These are phyloP conservation scores for Otolemur garnettii DNA, from an alignment of 2,113 vertebrate genomes.

Conservation along the genomic window DNA sequence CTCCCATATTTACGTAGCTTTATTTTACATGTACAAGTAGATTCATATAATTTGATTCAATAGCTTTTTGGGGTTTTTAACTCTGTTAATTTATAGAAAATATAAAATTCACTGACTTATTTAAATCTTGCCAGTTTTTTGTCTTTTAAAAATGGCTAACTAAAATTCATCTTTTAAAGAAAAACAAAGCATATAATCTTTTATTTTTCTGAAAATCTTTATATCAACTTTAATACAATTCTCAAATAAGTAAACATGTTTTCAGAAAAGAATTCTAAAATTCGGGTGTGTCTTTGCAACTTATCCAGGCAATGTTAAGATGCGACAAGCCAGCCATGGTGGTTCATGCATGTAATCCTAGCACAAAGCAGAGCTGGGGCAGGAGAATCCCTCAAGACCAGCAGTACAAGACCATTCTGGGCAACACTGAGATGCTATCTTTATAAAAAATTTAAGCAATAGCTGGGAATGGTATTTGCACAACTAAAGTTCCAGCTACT, in stretches of 20 bases:
- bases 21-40: not conserved
- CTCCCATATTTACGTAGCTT: not conserved
- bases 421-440: no score
- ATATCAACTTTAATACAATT: not conserved
- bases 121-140: not conserved
- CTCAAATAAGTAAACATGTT: slow-evolving; percentile 1
- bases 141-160: not conserved
- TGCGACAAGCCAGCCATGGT: fast-evolving
- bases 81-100: not conserved
- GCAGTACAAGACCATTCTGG: no score
- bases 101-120: not conserved
- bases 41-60: not conserved
- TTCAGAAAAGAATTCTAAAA: slow-evolving; percentile 39
- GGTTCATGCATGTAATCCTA: no score
- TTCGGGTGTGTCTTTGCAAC: not conserved
- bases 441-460: no score
- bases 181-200: not conserved
- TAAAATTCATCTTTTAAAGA: not conserved
- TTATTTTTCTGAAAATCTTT: not conserved
- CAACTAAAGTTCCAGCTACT: no score
- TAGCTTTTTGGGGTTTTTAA: not conserved
- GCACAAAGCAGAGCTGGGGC: no score
- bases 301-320: not conserved
- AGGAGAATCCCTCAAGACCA: no score
- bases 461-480: no score